These are phyloP conservation scores for Halocynthia aurantium DNA, from an alignment of 23 tunicate genomes.

Conservation along the genomic window DNA sequence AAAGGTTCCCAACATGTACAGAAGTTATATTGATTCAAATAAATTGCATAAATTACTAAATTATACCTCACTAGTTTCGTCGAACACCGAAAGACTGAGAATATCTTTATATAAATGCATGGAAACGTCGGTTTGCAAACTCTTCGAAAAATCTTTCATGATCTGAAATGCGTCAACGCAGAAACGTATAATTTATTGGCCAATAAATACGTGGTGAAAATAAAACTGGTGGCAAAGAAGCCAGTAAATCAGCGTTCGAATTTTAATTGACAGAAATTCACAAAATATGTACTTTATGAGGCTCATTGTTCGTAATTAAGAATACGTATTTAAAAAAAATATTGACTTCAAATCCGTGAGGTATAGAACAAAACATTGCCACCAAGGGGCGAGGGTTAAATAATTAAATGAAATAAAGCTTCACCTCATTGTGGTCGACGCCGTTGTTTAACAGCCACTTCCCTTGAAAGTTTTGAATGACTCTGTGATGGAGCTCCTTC, in stretches of 20 bases:
- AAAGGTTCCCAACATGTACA: too few relatives aligned
- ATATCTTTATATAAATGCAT: conserved; percentile 54
- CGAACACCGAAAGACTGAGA: conserved; percentile 43
- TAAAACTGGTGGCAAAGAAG: background rate
- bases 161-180: conserved; percentile 12
- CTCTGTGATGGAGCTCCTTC: conserved; percentile 32
- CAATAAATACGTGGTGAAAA: background rate
- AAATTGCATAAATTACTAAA: too few relatives aligned
- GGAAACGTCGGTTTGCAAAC: conserved; percentile 48
- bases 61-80: conserved; percentile 17
- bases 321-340: background rate
- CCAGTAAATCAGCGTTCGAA: background rate
- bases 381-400: too few relatives aligned
- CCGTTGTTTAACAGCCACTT: conserved; percentile 51
- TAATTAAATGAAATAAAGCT: too few relatives aligned
- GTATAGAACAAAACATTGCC: background rate
- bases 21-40: too few relatives aligned
- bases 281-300: too few relatives aligned
- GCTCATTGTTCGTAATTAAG: too few relatives aligned
- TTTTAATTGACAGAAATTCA: background rate
- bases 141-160: conserved; percentile 48
- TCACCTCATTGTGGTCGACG: conserved; percentile 45
- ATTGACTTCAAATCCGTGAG: background rate
- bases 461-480: conserved; percentile 52
- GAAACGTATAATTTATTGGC: too few relatives aligned